A percentile compares a stretch with the other conserved stretches of the same genome.
These are phyloP conservation scores for Philhelius pedissequus DNA, from an alignment of 2,888 invertebrate species.

Conservation along the genomic window DNA sequence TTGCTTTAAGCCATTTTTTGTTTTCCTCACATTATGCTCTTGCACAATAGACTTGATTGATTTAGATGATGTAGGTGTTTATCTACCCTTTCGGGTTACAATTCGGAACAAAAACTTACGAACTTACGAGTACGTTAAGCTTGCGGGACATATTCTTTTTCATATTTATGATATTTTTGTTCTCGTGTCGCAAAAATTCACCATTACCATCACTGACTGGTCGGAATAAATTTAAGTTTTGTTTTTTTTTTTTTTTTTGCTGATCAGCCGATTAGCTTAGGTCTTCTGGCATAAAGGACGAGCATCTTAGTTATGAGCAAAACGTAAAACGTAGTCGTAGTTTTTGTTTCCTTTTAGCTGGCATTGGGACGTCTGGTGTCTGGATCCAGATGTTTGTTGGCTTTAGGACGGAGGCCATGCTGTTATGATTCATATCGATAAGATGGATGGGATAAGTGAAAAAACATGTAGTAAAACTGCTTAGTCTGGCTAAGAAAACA, in stretches of 20 bases:
- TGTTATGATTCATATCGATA: too few species aligned
- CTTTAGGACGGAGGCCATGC: too few species aligned
- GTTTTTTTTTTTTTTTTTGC: background rate
- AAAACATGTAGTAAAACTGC: too few species aligned
- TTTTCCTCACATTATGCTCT: background rate
- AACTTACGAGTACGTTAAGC: background rate
- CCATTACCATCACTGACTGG: background rate
- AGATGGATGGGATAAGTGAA: too few species aligned
- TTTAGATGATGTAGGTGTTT: slow-evolving; percentile 9
- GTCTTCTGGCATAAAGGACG: background rate
- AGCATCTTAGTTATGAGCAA: background rate
- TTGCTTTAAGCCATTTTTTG: background rate
- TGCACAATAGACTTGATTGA: background rate
- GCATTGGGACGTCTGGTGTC: too few species aligned
- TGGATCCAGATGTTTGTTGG: too few species aligned
- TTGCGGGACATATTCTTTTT: background rate
- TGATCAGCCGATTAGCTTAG: background rate
- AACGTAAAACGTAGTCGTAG: background rate
- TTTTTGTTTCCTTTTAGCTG: background rate
- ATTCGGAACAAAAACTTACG: background rate
- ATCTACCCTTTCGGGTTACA: background rate
- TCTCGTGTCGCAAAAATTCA: background rate
- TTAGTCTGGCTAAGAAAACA: too few species aligned
- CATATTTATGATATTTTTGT: slow-evolving; percentile 6
- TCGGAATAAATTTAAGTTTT: too few species aligned